Percentiles rank a stretch among this genome's conserved stretches.
Conservation (phyloP, 2,888 invertebrate genomes). For the Ophioninae sp. region DNA sequence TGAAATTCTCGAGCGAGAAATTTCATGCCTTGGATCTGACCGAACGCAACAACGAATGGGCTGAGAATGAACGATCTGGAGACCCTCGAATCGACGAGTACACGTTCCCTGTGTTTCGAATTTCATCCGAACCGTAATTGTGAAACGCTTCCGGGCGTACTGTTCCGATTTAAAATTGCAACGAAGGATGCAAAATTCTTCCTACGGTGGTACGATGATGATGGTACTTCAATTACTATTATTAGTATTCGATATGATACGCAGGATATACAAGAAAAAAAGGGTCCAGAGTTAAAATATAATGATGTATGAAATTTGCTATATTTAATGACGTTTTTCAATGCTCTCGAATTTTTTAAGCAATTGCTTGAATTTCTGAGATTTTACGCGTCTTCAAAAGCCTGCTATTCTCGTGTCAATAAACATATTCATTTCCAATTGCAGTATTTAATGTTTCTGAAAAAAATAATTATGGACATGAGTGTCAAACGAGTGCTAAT, state of each 20-base stretch:
- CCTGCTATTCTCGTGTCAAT: neutral
- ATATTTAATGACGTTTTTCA: neutral
- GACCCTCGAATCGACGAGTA: slow-evolving; percentile 40
- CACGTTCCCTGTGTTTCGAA: slow-evolving; percentile 7
- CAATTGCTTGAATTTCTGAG: neutral
- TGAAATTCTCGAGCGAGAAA: slow-evolving; percentile 45
- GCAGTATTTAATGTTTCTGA: neutral
- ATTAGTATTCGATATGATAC: neutral
- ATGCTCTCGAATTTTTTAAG: neutral
- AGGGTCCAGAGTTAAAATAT: neutral
- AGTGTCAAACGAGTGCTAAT: neutral
- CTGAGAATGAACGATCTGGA: slow-evolving; percentile 34
- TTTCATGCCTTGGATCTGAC: slow-evolving; percentile 26
- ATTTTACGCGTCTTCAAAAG: too few relatives aligned
- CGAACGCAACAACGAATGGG: slow-evolving; percentile 43
- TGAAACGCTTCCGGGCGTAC: neutral
- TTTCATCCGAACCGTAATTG: slow-evolving; percentile 33
- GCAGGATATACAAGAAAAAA: neutral
- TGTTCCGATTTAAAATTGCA: neutral
- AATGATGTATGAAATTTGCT: neutral
- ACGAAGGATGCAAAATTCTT: neutral
- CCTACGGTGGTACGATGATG: neutral
- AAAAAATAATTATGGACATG: neutral
- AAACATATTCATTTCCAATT: neutral
- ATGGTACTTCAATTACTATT: neutral